phyloP scores from a whole-genome alignment of 2,113 vertebrate genomes.

The Amia ocellicauda region DNA sequence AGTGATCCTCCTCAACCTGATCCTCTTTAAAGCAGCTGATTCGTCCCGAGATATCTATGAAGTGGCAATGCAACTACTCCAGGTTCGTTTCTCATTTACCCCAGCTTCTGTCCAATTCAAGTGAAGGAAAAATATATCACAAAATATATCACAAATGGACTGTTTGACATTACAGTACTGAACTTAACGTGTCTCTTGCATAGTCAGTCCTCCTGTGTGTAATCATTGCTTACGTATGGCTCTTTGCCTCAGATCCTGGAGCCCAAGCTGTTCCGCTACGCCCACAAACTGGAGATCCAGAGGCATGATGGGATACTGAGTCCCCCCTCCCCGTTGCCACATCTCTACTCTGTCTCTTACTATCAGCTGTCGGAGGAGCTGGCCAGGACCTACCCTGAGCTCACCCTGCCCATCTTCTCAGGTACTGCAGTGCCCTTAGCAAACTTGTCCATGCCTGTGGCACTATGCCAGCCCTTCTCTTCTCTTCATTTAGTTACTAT shows the following conservation, averaged over 20 bases:
- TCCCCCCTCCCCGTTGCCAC: constrained; percentile 86
- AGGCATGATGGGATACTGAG: constrained; percentile 84
- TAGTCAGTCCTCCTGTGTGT: too few species aligned
- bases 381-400: constrained; percentile 91
- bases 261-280: constrained; percentile 97
- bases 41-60: constrained; percentile 95
- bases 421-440: constrained; percentile 55
- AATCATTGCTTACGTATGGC: too few species aligned
- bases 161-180: too few species aligned
- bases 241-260: constrained; percentile 80
- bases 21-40: constrained; percentile 97
- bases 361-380: constrained; percentile 96
- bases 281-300: constrained; percentile 95
- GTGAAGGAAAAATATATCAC: too few species aligned
- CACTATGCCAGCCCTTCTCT: neutral
- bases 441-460: too few species aligned
- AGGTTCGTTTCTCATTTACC: constrained; percentile 64
- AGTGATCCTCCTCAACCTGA: constrained; percentile 95
- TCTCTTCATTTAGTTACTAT: neutral
- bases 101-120: too few species aligned
- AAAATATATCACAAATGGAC: too few species aligned
- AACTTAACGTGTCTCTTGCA: too few species aligned
- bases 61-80: constrained; percentile 95
- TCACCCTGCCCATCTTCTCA: constrained; percentile 95
- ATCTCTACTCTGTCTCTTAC: constrained; percentile 92